Conservation (phyloP, 2,888 invertebrate species). For the Folsomia manolachei region DNA sequence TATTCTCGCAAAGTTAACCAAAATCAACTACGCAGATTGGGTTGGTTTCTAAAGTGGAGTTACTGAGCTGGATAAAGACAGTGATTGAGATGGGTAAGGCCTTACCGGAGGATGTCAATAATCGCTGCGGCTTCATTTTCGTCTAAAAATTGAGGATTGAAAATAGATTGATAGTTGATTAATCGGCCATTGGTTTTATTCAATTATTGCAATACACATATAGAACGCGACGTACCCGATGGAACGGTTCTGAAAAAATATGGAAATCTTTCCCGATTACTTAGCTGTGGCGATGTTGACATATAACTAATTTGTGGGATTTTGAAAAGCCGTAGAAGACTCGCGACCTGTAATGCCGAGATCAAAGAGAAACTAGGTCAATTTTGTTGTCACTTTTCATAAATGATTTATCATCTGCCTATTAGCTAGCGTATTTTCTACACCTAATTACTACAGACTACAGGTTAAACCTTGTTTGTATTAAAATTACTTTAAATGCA, state of each 20-base stretch:
- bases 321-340: slow-evolving; percentile 58
- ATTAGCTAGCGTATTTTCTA: too few relatives aligned
- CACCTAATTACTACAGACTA: too few relatives aligned
- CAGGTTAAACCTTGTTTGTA: too few relatives aligned
- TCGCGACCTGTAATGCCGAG: slow-evolving; percentile 57
- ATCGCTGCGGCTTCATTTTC: slow-evolving; percentile 60
- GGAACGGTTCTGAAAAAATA: slow-evolving; percentile 62
- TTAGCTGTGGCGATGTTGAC: slow-evolving; percentile 60
- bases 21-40: too few relatives aligned
- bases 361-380: not conserved
- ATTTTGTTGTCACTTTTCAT: not conserved
- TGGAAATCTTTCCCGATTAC: slow-evolving; percentile 58
- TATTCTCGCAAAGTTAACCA: not conserved
- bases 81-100: not conserved
- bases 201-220: too few relatives aligned
- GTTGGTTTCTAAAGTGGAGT: not conserved
- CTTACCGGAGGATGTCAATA: slow-evolving; percentile 59
- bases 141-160: too few relatives aligned
- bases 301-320: slow-evolving; percentile 61
- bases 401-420: not conserved
- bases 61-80: not conserved
- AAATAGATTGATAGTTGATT: too few relatives aligned
- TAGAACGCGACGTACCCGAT: too few relatives aligned
- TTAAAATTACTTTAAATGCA: not conserved
- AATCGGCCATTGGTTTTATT: too few relatives aligned